phyloP scores from a whole-genome alignment of 2,888 invertebrate genomes.

The Trachelus stipa region DNA sequence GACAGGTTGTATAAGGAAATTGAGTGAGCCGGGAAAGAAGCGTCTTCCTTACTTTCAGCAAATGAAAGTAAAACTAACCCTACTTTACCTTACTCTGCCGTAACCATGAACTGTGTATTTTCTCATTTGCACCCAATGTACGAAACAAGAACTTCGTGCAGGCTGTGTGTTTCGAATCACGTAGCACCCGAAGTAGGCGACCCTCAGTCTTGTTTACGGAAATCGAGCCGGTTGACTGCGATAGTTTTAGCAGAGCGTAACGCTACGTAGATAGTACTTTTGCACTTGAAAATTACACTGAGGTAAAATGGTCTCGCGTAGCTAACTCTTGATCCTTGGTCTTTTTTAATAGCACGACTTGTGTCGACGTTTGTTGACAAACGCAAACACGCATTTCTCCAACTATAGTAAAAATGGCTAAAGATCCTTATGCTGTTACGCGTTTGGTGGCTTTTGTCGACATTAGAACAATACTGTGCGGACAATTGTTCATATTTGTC shows the following conservation, averaged over 20 bases:
- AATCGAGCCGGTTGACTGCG: neutral
- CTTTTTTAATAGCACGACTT: too few relatives aligned
- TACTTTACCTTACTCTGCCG: neutral
- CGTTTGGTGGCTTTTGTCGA: too few relatives aligned
- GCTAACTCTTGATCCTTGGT: neutral
- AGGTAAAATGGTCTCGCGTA: neutral
- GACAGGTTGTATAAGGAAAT: neutral
- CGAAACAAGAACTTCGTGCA: neutral
- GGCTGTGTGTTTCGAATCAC: constrained; percentile 16
- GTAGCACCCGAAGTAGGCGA: constrained; percentile 12
- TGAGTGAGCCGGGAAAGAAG: neutral
- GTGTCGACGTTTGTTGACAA: too few relatives aligned
- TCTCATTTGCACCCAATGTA: neutral
- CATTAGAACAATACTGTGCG: too few relatives aligned
- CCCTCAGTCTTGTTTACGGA: constrained; percentile 6
- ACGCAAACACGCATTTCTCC: too few relatives aligned
- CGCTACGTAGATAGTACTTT: neutral
- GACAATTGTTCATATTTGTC: too few relatives aligned
- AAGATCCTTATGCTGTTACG: too few relatives aligned
- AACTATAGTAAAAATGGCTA: too few relatives aligned
- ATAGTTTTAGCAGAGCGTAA: neutral
- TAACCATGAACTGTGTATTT: neutral
- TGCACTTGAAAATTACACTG: neutral
- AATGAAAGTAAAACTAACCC: neutral
- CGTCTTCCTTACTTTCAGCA: neutral